Base-by-base conservation (phyloP, 1,140 invertebrate species). In the Vollenhovia emeryi region DNA sequence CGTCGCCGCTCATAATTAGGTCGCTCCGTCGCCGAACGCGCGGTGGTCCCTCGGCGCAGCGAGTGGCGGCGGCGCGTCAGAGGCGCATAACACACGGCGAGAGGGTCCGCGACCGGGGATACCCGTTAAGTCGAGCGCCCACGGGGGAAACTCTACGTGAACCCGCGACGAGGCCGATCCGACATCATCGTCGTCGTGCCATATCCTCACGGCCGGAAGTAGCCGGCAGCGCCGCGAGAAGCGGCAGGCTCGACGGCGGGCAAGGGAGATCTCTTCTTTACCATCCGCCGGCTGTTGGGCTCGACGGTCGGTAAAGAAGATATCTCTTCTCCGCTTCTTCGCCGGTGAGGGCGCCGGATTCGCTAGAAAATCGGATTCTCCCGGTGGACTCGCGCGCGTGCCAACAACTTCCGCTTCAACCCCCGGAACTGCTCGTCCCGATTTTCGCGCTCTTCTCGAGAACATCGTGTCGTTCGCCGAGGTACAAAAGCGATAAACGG, bases 1-100 rank as follows among this genome's bases (percentile, higher is more conserved):
- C 92, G 91, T 94, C 91, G 92, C 88, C 89, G 66, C 84, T 88
- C 57, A 84, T 88, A 71, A 45, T 69, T 84, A 87, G 60, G 60
- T 73, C 68, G 71, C 27, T 24, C 3, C n/a, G 62, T 84, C 48
- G 73, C 60, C 52, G 73, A 76, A 60, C 30, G 18, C 60, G 13
- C 18, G n/a, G n/a, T 6, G 13, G 7, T 59, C 33, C 52, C 64
- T 24, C 52, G n/a, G 68, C 36, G 40, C 1, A 30, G 24, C n/a
- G 9, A 57, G 9, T 45, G 50, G 24, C 27, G 50, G 24, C 27
- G 64, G 64, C 48, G 21, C 36, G 66, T 50, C 27, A 62, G 7
- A 36, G 3, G 33, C 33, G 33, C 33, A 36, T 36, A 36, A 3
- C 68, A 3, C 68, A 27, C 50, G 36, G 15, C 24, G 18, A 30